Evolutionary conservation across 2,797 vertebrate species (phyloP), one percentile per base, ranked within the genome.

Genomic region (Triplophysa bombifrons): DNA sequence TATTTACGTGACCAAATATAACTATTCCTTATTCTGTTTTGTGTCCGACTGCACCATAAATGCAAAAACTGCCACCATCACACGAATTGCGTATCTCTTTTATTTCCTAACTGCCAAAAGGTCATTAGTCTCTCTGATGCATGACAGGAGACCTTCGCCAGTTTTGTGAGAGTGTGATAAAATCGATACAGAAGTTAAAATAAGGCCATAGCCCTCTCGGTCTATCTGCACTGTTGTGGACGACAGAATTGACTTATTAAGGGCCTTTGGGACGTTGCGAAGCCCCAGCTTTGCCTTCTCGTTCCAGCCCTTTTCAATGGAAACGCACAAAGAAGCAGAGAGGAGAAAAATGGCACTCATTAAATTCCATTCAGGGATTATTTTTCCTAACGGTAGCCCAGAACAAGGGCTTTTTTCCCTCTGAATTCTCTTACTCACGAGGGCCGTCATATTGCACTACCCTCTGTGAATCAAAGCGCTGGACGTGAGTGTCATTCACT

Each of bases 131-230:
- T 77, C 66, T 61, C 50, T 53, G 17, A 68, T 34, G 78, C 48
- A 30, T 79, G 70, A 70, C 71, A 72, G 74, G 56, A 48, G 41
- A 67, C 72, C 30, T 63, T 63, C 44, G 60, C 74, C 81, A 79
- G 78, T 55, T 78, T 78, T 70, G 53, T 73, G 72, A 61, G 66
- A 48, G 19, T 72, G 13, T 72, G 78, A 81, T 55, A 56, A 58
- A 82, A 81, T 84, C 75, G 14, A 84, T 81, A 71, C 66, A 56
- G 74, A 78, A 78, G 63, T 75, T 56, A 30, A 75, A 78, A 77
- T 71, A 51, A 81, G 79, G 66, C 44, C 67, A 70, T 61, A 77
- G 72, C 74, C 80, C 67, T 66, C 61, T 41, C 17, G 11, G 46
- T 76, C 76, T 30, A 44, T 53, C 38, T 38, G 76, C 72, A 70